Evolutionary conservation across 2,888 invertebrate species (phyloP), one percentile per base, ranked within the genome.

Genomic region (Nymphalis urticae): DNA sequence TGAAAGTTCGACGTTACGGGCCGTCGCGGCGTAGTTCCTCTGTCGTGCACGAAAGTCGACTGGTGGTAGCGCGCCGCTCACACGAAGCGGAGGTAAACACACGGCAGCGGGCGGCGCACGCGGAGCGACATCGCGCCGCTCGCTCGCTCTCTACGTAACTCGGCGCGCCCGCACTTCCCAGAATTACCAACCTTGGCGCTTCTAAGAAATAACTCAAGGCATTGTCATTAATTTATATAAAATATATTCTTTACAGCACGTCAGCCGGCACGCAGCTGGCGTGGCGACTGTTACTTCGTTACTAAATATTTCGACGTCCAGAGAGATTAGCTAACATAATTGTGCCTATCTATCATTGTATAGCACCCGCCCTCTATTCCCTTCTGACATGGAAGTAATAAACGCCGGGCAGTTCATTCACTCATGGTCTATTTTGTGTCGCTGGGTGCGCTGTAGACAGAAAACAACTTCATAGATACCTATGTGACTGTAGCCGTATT

Each of bases 201-300:
- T 92, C 90, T 82, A 84, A 86, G 91, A 91, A 92, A 85, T 81
- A 87, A 86, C 89, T 87, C 87, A 84, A 85, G 85, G 86, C 87
- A 90, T 90, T 90, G 90, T 91, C 89, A 90, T 89, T 89, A 88
- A 90, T 91, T 90, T 90, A 88, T 78, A 81, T 89, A 87, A 90
- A 88, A 88, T 88, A 84, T 85, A 84, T 85, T 88, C 85, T 85
- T 84, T 80, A 79, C 82, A 68, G 68, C 85, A 82, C 85, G 86
- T 85, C 83, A 83, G 79, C 77, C 75, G 75, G 77, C 73, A 76
- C 74, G 78, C 77, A 78, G 76, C 75, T 74, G 79, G 75, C 80
- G 76, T 76, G 58, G 60, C 66, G 69, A 58, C 36, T 67, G 62
- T 66, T 70, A 62, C 27, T 17, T 32, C 16, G 27, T 59, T 62